Evolutionary conservation across 2,113 vertebrate species (phyloP).

Genomic region (Solea solea): DNA sequence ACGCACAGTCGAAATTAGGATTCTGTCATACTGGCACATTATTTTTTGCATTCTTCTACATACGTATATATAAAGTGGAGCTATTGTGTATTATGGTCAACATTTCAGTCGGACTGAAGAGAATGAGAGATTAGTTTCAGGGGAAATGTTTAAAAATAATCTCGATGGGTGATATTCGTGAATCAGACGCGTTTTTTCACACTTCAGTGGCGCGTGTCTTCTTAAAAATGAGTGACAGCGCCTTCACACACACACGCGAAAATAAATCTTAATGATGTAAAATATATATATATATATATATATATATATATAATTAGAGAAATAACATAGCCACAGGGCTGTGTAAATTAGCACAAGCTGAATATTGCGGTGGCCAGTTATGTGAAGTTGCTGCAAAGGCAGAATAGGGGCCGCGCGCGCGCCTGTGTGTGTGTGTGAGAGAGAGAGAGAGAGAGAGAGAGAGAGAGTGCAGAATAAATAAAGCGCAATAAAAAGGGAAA

Average conservation of each 20-base stretch:
- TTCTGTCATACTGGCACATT: too few relatives aligned
- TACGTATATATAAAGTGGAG: too few relatives aligned
- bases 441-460: constrained; percentile 11
- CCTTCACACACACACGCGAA: constrained; percentile 62
- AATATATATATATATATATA: background rate
- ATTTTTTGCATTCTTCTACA: too few relatives aligned
- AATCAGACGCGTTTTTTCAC: constrained; percentile 92
- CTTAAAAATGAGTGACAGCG: constrained; percentile 94
- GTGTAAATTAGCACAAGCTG: constrained; percentile 81
- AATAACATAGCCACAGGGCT: constrained; percentile 90
- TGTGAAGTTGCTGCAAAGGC: constrained; percentile 25
- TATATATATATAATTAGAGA: constrained; percentile 88
- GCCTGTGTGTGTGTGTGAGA: too few relatives aligned
- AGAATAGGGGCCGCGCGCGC: constrained; percentile 13
- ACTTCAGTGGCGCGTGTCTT: constrained; percentile 91
- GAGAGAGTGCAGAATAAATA: constrained; percentile 72
- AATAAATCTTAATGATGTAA: constrained; percentile 90
- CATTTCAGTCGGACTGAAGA: background rate
- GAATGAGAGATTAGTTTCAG: background rate
- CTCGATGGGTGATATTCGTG: constrained; percentile 83
- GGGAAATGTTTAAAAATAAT: background rate
- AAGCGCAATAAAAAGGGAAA: constrained; percentile 83
- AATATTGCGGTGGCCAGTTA: constrained; percentile 79
- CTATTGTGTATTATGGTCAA: background rate
- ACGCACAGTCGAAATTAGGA: background rate